A percentile compares a stretch with the other conserved stretches of the same genome.
phyloP scores from a whole-genome alignment of 1,140 invertebrate species.

The Oncopodura yosiiana region DNA sequence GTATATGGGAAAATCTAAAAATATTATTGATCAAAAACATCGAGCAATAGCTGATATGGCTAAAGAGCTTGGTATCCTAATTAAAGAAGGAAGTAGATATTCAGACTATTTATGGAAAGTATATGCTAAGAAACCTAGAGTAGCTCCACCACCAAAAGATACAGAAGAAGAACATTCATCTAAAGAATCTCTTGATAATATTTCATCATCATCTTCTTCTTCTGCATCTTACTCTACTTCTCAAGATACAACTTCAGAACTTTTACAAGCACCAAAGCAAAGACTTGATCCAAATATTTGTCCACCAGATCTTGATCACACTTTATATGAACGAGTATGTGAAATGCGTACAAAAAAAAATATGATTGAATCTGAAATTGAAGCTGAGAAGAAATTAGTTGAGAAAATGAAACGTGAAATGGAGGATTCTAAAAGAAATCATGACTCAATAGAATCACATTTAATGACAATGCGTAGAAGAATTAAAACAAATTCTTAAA shows the following conservation, averaged over 20 bases:
- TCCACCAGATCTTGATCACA: constrained; percentile 26
- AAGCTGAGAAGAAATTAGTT: constrained; percentile 19
- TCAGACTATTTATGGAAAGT: constrained; percentile 27
- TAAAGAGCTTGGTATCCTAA: constrained; percentile 17
- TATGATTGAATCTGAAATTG: constrained; percentile 20
- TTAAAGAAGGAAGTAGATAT: constrained; percentile 22
- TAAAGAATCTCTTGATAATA: neutral
- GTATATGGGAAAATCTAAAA: neutral
- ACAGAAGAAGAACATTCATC: constrained; percentile 5
- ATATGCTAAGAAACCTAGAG: constrained; percentile 21
- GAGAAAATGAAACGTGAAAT: constrained; percentile 11
- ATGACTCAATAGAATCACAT: constrained; percentile 11
- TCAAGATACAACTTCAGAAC: constrained; percentile 20
- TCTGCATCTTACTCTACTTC: constrained; percentile 19
- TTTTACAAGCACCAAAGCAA: constrained; percentile 20
- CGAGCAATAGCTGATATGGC: constrained; percentile 1
- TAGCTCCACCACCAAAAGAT: neutral
- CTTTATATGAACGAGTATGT: constrained; percentile 20
- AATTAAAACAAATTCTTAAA: constrained; percentile 15
- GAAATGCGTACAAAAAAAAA: constrained; percentile 18
- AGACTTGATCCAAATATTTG: constrained; percentile 26
- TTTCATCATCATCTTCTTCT: neutral
- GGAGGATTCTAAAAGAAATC: constrained; percentile 9
- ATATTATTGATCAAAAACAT: constrained; percentile 7
- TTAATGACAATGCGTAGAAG: constrained; percentile 22